Evolutionary conservation across 2,113 vertebrate species (phyloP), one percentile per base, ranked within the genome.

Genomic region (Otus sunia): DNA sequence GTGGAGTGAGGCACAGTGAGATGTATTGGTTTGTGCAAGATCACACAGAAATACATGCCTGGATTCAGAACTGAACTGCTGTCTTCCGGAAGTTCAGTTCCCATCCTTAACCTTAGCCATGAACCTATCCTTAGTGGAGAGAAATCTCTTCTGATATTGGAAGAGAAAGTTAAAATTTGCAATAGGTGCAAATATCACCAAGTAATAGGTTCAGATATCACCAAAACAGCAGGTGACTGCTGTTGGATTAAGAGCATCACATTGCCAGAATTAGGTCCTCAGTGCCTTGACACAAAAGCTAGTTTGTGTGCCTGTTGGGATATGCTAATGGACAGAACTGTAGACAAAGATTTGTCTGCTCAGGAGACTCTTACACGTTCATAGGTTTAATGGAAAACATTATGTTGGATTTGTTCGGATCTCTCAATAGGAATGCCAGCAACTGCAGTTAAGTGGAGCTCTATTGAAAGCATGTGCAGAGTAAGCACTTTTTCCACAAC

Each of bases 401-500:
- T 2, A 20, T 37, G 63, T 13, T 89, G 86, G 76, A 20, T 87
- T 97, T 94, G 58, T 77, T 92, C 88, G 53, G 50, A 30, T 49
- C 72, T 83, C 66, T 92, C 64, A 53, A 6, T 16, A 81, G 63
- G 43, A 89, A 76, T 34, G 66, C 32, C n/a, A 73, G 49, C 29
- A 59, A 62, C 91, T 78, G 69, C 73, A 82, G 76, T 87, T 68
- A 58, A 91, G 88, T 50, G 73, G 80, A 86, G 53, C 73, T 94
- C 49, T 79, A 22, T n/a, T 82, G 94, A 92, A 96, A 95, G 80
- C 66, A 69, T 12, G 82, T 15, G 53, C 89, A 89, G 53, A 91
- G 41, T 75, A 87, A 95, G 84, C 80, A 36, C 29, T 92, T 95
- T 62, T 86, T 18, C 74, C 80, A 58, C 69, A 92, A 62, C 62